Percentiles rank a stretch among this genome's conserved stretches.
Conservation (phyloP, 2,113 vertebrate genomes). For the Regulus satrapa region DNA sequence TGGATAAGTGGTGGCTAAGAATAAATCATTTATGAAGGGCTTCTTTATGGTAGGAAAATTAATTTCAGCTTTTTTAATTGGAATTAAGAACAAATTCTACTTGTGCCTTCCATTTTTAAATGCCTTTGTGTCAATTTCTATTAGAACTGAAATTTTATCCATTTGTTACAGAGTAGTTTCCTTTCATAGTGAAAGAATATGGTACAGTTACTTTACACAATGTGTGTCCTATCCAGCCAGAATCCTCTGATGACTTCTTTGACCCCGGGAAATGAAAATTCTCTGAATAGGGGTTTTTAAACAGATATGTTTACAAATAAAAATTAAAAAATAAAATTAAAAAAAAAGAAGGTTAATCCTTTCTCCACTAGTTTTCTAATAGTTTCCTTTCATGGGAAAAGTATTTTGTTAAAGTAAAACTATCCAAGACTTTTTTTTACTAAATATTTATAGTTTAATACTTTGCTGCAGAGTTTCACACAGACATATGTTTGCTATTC, state of each 20-base stretch:
- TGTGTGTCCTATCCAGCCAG: neutral
- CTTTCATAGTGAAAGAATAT: neutral
- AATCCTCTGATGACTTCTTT: neutral
- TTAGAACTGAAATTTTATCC: neutral
- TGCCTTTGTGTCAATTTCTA: neutral
- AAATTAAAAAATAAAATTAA: too few species aligned
- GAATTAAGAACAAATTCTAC: neutral
- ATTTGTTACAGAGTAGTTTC: neutral
- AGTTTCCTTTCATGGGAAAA: neutral
- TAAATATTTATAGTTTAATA: neutral
- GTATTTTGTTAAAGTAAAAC: neutral
- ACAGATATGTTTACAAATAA: neutral
- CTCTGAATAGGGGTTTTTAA: neutral
- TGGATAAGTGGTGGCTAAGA: neutral
- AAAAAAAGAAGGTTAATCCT: neutral
- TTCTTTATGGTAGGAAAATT: neutral
- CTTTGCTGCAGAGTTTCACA: neutral
- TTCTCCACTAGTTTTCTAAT: neutral
- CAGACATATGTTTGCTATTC: neutral
- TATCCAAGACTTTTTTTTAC: neutral
- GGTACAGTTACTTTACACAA: neutral
- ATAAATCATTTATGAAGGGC: conserved; percentile 2
- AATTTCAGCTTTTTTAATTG: conserved; percentile 1
- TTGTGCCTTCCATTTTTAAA: conserved; percentile 14
- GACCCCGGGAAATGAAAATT: neutral